Base-by-base conservation (phyloP, 2,888 invertebrate species). In the Perizoma affinitatum region DNA sequence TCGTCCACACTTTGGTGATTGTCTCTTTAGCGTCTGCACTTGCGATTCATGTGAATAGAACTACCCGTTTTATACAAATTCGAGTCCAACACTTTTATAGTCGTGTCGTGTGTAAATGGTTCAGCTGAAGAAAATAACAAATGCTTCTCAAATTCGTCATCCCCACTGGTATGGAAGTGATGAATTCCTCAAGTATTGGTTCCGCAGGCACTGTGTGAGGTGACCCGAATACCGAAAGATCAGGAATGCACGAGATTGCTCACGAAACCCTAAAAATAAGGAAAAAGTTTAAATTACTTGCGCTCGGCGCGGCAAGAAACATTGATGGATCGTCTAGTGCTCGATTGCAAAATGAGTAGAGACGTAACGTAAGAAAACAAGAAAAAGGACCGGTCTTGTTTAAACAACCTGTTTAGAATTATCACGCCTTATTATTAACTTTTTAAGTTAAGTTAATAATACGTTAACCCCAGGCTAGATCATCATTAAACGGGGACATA, bases 281-380 rank as follows among this genome's bases (percentile, higher is more conserved):
- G 61, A 68, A 68, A 69, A 69, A 69, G 66, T 75, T 76, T 66
- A 73, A 76, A 74, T 78, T 66, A 70, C 69, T 70, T 59, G 63
- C 48, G 66, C 64, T 66, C 56, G 53, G 57, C 58, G 66, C 68
- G 66, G 68, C 72, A 55, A 70, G 67, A 52, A 65, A 61, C 71
- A 63, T 65, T 72, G 76, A 78, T 77, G 66, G 75, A 78, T 76
- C 57, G 72, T 67, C 62, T 71, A 60, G 55, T 61, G 61, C 60
- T 59, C 51, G 54, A 22, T 50, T 48, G 49, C 6, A 49, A 55
- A 54, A 60, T 57, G 53, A 63, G 40, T 60, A 64, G 58, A 10
- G 49, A 59, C 65, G 66, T 65, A 69, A 51, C 35, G 11, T 58
- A 59, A 65, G 60, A n/a, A 57, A 4, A 1, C 22, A 5, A 36